Conservation (phyloP, 2,113 vertebrate genomes). For the Oncorhynchus nerka region DNA sequence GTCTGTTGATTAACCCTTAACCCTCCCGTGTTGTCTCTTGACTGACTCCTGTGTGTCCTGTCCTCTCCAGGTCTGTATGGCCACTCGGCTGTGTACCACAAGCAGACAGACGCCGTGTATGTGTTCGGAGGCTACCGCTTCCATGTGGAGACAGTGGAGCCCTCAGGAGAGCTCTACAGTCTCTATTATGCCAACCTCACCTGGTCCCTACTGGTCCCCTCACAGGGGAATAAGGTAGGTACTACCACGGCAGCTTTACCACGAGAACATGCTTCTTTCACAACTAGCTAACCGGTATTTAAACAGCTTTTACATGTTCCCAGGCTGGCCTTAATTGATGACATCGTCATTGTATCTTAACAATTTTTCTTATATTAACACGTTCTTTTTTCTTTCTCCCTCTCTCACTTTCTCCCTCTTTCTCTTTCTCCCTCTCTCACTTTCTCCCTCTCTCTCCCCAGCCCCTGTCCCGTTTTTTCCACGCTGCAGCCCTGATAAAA, state of each 20-base stretch:
- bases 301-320: too few relatives aligned
- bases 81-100: conserved; percentile 87
- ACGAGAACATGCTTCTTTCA: not conserved
- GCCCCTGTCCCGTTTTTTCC: conserved; percentile 87
- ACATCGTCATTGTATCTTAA: not conserved
- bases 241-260: not conserved
- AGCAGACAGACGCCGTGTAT: conserved; percentile 85
- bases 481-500: conserved; percentile 80
- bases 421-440: not conserved
- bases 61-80: conserved; percentile 82
- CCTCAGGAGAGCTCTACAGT: conserved; percentile 86
- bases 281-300: not conserved
- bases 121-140: conserved; percentile 92
- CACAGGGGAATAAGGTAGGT: conserved; percentile 87
- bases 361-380: not conserved
- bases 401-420: not conserved
- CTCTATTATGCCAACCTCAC: conserved; percentile 87
- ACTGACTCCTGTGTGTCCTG: not conserved
- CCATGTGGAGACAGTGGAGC: conserved; percentile 86
- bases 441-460: conserved; percentile 37
- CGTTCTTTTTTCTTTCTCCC: not conserved
- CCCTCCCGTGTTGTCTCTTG: not conserved
- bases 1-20: not conserved
- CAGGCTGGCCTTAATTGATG: too few relatives aligned
- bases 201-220: conserved; percentile 88